A percentile compares a stretch with the other conserved stretches of the same genome.
phyloP scores from a whole-genome alignment of 1,140 invertebrate species.

The Aphaenogaster floridana region DNA sequence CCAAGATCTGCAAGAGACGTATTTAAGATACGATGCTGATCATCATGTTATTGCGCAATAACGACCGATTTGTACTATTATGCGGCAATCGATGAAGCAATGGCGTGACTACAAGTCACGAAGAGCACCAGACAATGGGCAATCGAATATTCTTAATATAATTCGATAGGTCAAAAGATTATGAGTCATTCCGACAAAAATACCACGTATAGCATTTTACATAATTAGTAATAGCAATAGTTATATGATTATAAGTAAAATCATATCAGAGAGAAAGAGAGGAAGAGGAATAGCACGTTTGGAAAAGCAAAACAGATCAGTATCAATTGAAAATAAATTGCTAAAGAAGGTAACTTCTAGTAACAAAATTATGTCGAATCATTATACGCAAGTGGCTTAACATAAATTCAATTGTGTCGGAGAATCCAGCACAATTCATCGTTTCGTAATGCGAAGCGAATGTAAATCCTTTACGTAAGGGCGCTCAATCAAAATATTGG shows the following conservation, averaged over 20 bases:
- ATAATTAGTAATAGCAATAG: not conserved
- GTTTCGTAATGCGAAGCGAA: not conserved
- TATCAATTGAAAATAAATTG: not conserved
- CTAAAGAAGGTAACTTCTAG: not conserved
- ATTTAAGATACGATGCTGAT: not conserved
- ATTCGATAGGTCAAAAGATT: slow-evolving; percentile 9
- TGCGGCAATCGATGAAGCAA: slow-evolving; percentile 14
- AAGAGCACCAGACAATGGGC: not conserved
- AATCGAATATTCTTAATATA: slow-evolving; percentile 22
- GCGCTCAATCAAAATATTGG: slow-evolving; percentile 16
- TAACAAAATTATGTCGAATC: not conserved
- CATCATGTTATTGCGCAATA: not conserved
- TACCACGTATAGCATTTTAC: not conserved
- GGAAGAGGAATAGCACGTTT: not conserved
- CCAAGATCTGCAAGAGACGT: not conserved
- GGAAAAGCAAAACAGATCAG: not conserved
- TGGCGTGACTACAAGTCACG: slow-evolving; percentile 8
- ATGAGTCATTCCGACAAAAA: not conserved
- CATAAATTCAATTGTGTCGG: not conserved
- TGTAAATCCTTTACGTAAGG: not conserved
- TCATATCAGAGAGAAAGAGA: not conserved
- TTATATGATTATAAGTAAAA: not conserved
- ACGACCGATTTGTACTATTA: not conserved
- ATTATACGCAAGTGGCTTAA: not conserved
- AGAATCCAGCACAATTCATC: not conserved